These are phyloP conservation scores for Amblyjoppa proteus DNA, from an alignment of 2,888 invertebrate genomes.

Conservation along the genomic window DNA sequence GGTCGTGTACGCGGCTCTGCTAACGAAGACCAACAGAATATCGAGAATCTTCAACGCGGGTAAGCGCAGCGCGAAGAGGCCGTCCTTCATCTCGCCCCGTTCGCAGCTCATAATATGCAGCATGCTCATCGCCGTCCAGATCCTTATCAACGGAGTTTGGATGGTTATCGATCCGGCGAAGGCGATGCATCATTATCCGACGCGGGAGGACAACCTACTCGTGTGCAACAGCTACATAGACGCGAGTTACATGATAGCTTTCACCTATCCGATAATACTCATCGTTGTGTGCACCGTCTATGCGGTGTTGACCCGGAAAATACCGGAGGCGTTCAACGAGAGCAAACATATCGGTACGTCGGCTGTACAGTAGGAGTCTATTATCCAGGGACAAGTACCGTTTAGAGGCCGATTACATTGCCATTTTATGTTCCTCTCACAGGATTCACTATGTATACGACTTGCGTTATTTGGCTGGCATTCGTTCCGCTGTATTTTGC, in stretches of 20 bases:
- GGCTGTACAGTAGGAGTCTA: neutral
- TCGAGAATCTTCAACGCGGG: slow-evolving; percentile 98
- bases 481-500: slow-evolving; percentile 99
- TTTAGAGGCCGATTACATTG: neutral
- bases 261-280: slow-evolving; percentile 96
- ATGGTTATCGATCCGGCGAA: slow-evolving; percentile 95
- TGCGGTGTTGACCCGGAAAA: slow-evolving; percentile 97
- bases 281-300: slow-evolving; percentile 98
- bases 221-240: slow-evolving; percentile 97
- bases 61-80: slow-evolving; percentile 96
- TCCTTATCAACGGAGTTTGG: slow-evolving; percentile 96
- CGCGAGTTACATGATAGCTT: slow-evolving; percentile 97
- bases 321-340: slow-evolving; percentile 99
- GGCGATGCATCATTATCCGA: slow-evolving; percentile 96
- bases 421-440: slow-evolving; percentile 70
- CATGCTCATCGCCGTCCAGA: slow-evolving; percentile 95
- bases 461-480: slow-evolving; percentile 98
- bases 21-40: slow-evolving; percentile 99
- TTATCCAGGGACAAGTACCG: neutral
- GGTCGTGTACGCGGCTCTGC: slow-evolving; percentile 97
- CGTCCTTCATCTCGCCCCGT: slow-evolving; percentile 96
- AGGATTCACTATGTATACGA: slow-evolving; percentile 99
- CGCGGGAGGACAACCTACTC: slow-evolving; percentile 95
- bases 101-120: slow-evolving; percentile 96
- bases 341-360: slow-evolving; percentile 96